Conservation (phyloP, 2,113 vertebrate species). For the Hippocampus guttulatus region DNA sequence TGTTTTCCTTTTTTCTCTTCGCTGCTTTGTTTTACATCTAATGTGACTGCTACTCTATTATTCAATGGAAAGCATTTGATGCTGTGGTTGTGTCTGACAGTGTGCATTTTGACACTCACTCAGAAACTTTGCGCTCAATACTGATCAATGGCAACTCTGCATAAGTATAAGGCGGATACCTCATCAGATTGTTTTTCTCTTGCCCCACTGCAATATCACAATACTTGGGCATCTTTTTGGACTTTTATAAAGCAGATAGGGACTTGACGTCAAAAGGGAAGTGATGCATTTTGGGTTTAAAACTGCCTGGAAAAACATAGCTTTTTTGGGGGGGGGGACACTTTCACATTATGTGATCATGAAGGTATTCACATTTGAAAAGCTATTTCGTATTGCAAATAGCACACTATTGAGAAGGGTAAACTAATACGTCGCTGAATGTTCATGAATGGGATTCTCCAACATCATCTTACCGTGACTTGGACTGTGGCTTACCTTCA, state of each 20-base stretch:
- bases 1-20: slow-evolving; percentile 38
- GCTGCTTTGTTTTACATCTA: slow-evolving; percentile 36
- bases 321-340: no score
- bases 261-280: neutral
- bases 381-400: no score
- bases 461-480: slow-evolving; percentile 14
- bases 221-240: neutral
- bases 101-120: neutral
- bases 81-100: neutral
- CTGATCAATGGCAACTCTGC: neutral
- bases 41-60: slow-evolving; percentile 27
- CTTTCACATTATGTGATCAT: no score
- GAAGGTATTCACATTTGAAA: no score
- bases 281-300: neutral
- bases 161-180: neutral
- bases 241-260: no score
- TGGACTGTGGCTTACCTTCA: neutral
- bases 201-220: no score
- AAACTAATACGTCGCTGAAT: neutral
- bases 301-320: neutral
- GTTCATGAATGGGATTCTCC: neutral
- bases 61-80: neutral
- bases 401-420: no score
- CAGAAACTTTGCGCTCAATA: neutral
- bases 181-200: neutral